phyloP scores from a whole-genome alignment of 2,888 invertebrate species.

The Rotaria socialis region DNA sequence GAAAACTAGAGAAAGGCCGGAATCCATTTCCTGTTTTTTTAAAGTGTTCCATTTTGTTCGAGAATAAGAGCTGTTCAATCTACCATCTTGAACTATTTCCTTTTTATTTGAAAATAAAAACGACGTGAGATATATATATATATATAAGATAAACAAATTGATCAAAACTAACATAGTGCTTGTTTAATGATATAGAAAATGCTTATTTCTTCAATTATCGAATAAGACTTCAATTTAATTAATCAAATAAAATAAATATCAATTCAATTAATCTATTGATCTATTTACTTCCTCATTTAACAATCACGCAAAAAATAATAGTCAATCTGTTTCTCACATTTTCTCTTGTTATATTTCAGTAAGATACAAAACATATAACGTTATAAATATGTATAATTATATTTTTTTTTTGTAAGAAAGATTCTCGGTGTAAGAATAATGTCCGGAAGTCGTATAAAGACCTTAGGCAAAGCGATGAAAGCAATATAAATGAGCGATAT shows the following conservation, averaged over 20 bases:
- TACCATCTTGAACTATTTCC: neutral
- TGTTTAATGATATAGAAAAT: neutral
- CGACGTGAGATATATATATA: neutral
- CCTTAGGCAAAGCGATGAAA: neutral
- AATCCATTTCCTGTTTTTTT: neutral
- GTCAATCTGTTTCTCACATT: neutral
- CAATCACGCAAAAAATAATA: neutral
- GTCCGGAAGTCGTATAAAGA: neutral
- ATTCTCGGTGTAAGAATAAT: neutral
- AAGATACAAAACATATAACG: neutral
- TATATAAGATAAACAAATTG: neutral
- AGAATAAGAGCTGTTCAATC: neutral
- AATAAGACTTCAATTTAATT: neutral
- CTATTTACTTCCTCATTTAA: too few relatives aligned
- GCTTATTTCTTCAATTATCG: neutral
- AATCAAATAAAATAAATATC: neutral
- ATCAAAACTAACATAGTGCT: neutral
- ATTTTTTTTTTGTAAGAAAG: neutral
- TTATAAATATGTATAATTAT: neutral
- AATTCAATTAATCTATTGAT: neutral
- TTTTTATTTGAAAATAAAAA: neutral
- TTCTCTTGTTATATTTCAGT: neutral
- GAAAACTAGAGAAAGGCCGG: neutral
- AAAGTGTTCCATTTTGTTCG: neutral
- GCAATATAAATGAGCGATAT: neutral